Percentiles rank a stretch among this genome's conserved stretches.
Conservation (phyloP, 2,888 invertebrate genomes). For the Troides aeacus region DNA sequence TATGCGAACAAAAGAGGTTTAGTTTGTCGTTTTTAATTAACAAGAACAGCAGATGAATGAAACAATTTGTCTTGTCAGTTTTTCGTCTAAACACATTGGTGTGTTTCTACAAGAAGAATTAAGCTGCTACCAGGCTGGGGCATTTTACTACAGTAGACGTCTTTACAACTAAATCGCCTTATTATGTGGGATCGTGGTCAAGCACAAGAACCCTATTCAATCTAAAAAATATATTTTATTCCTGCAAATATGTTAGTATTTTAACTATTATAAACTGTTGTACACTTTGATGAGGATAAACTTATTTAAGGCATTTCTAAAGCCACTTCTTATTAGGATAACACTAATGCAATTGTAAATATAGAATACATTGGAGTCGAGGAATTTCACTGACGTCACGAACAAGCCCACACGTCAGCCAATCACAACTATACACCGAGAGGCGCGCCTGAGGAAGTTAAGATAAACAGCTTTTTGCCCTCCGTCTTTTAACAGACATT, state of each 20-base stretch:
- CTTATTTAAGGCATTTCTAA: not conserved
- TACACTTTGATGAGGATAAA: not conserved
- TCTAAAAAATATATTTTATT: no score
- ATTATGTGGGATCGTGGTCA: no score
- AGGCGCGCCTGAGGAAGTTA: slow-evolving; percentile 80
- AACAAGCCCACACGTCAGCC: slow-evolving; percentile 74
- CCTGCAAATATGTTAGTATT: not conserved
- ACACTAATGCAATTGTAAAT: slow-evolving; percentile 59
- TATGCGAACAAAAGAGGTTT: no score
- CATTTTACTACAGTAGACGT: no score
- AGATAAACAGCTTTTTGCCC: slow-evolving; percentile 37
- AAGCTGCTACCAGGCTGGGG: no score
- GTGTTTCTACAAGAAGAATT: no score
- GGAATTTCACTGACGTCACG: slow-evolving; percentile 75
- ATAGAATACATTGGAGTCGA: slow-evolving; percentile 56
- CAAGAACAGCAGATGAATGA: no score
- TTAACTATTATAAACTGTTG: not conserved
- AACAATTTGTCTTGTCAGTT: no score
- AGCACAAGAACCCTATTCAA: no score
- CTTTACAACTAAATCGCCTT: no score
- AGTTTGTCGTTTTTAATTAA: no score
- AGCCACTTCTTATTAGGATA: slow-evolving; percentile 32
- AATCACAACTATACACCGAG: slow-evolving; percentile 76
- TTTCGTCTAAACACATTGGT: no score
- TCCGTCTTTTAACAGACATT: slow-evolving; percentile 1